Evolutionary conservation across 2,113 vertebrate species (phyloP).

Genomic region (Toxostoma redivivum): DNA sequence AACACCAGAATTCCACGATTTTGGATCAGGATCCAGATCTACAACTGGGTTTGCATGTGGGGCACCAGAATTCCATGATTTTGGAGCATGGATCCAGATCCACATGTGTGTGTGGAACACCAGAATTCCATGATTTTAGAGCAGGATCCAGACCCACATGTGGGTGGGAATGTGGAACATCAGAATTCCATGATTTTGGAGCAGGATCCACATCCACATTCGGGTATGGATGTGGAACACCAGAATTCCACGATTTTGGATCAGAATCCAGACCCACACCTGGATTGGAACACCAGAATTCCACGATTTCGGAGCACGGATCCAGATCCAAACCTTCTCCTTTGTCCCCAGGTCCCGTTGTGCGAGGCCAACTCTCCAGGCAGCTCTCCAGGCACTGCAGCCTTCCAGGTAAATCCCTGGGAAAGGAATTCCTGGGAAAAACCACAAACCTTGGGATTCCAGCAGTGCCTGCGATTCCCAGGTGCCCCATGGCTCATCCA

Average conservation of each 20-base stretch:
- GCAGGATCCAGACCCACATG: no score
- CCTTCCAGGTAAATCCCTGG: constrained; percentile 42
- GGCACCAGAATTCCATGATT: rapidly evolving
- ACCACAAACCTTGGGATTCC: not conserved
- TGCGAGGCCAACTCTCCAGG: not conserved
- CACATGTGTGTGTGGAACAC: not conserved
- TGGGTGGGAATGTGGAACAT: not conserved
- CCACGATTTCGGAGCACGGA: rapidly evolving
- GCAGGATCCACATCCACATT: no score
- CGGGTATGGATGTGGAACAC: not conserved
- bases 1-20: rapidly evolving
- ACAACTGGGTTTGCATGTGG: no score
- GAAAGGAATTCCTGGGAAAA: not conserved
- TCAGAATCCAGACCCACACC: no score
- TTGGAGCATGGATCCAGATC: not conserved
- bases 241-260: rapidly evolving
- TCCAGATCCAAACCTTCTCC: not conserved
- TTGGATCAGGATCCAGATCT: not conserved
- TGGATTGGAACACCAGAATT: not conserved
- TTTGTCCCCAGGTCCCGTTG: constrained; percentile 15
- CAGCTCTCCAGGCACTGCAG: constrained; percentile 27
- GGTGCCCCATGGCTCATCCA: no score
- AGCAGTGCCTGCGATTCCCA: not conserved
- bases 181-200: rapidly evolving
- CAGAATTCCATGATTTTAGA: rapidly evolving